Evolutionary conservation across 1,140 invertebrate species (phyloP).

Genomic region (Teleopsis dalmanni): DNA sequence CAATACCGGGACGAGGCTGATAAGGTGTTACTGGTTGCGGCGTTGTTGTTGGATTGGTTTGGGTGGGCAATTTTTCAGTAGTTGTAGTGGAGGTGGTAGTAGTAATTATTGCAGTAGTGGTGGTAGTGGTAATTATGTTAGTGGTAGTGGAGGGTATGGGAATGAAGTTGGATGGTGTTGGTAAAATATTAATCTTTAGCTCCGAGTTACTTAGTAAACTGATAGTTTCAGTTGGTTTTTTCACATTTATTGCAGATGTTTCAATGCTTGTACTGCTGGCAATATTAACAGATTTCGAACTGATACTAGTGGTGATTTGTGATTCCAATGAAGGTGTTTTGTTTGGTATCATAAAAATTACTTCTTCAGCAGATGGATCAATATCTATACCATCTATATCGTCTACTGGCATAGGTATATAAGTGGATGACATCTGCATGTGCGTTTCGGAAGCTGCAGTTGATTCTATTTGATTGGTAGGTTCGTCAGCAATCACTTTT

Average conservation of each 20-base stretch:
- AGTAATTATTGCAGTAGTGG: constrained; percentile 15
- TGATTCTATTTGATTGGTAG: constrained; percentile 29
- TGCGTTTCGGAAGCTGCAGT: constrained; percentile 32
- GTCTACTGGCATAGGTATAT: constrained; percentile 40
- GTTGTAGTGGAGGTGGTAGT: constrained; percentile 18
- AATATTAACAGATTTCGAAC: too few relatives aligned
- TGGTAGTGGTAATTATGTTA: constrained; percentile 4
- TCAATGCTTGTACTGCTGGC: too few relatives aligned
- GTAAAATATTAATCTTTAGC: constrained; percentile 17
- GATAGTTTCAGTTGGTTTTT: too few relatives aligned
- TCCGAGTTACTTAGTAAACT: not conserved
- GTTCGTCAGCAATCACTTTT: constrained; percentile 13
- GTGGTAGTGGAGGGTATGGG: constrained; percentile 18
- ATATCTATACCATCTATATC: constrained; percentile 16
- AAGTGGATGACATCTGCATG: constrained; percentile 30
- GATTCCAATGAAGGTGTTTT: constrained; percentile 43
- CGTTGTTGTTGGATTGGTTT: constrained; percentile 15
- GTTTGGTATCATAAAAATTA: constrained; percentile 39
- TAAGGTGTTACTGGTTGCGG: constrained; percentile 45
- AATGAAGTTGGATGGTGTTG: constrained; percentile 18
- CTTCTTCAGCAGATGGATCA: constrained; percentile 33
- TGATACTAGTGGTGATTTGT: not conserved
- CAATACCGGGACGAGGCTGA: constrained; percentile 69
- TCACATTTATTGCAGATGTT: too few relatives aligned
- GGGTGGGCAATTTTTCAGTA: constrained; percentile 19